Base-by-base conservation (phyloP, 2,797 vertebrate species). In the Tokudaia muenninki region DNA sequence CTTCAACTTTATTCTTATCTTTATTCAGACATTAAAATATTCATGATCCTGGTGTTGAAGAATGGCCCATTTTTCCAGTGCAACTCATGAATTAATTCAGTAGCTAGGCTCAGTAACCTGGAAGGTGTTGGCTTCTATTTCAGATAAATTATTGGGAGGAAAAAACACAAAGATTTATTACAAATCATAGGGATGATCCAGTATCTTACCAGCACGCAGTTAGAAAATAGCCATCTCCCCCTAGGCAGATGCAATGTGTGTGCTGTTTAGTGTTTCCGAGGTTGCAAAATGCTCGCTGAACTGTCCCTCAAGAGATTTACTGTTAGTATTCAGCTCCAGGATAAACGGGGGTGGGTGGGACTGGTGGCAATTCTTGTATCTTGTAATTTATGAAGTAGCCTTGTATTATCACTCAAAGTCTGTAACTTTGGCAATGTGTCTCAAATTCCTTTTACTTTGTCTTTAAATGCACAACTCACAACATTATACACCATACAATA, bases 91-190 rank as follows among this genome's bases (percentile, higher is more conserved):
- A 98, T 97, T 97, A 63, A 95, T 98, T 98, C 98, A 97, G 67
- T 97, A 98, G 94, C 81, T 52, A 95, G 22, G 19, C 47, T 97
- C 96, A 34, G 70, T 92, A 67, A 92, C 59, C 14, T 96, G 90
- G 93, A 98, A 97, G 29, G 87, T 88, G 87, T 89, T 97, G 93
- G 52, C 90, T 97, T 97, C 87, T 87, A 96, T 98, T 94, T 98
- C 97, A 47, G n/a, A 97, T 98, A 98, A 98, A 97, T 97, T 97
- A 97, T 79, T 72, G 84, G 87, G 70, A 94, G 95, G 65, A 63
- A 91, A 95, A 82, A 87, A 78, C 7, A 94, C 95, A 96, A 41
- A 98, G 90, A 98, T 98, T 97, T 98, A 96, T 98, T 98, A 95
- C 90, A 90, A 95, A 95, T 96, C 74, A 57, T 79, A 90, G 87